Base-by-base conservation (phyloP, 2,113 vertebrate genomes). In the Romanogobio albipinnatus region DNA sequence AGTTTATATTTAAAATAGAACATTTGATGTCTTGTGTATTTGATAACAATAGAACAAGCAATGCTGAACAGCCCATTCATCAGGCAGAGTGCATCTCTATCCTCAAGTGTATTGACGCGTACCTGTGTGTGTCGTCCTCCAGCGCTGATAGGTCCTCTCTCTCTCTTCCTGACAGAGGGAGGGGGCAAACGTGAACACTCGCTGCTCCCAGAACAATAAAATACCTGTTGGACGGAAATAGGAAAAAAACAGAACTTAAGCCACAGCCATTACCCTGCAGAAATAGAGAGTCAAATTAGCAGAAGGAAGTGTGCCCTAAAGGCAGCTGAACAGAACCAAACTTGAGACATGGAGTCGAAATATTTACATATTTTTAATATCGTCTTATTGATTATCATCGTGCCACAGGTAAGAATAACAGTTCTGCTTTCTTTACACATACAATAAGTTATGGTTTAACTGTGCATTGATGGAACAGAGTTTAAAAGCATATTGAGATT, bases 141-240 rank as follows among this genome's bases (percentile, higher is more conserved):
- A 33, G 19, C 9, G 66, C 80, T 84, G 87, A 88, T 81, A 81
- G 83, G 86, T 82, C 71, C 51, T 29, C 47, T 59, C 76, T 83
- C 84, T 53, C 62, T 66, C 24, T 39, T 7, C 59, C 14, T 61
- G 68, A 66, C 73, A 78, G n/a, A 88, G 78, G 78, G 76, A 76
- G 74, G 74, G 39, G 80, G 64, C 62, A 45, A 56, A 76, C 29
- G 19, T 75, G 58, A 79, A 47, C 22, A 49, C 26, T 86, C 49
- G 9, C 76, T 56, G 39, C 75, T 92, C 90, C 84, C 89, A 90
- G 90, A 92, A 95, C 94, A 94, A 93, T 92, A 92, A 89, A 87
- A 86, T 74, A 93, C 89, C 91, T 93, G 91, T 93, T 86, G 81
- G 84, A 86, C 87, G 75, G 90, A 86, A 58, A 81, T 71, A 64